Conservation (phyloP, 2,113 vertebrate species). For the Podarcis muralis region DNA sequence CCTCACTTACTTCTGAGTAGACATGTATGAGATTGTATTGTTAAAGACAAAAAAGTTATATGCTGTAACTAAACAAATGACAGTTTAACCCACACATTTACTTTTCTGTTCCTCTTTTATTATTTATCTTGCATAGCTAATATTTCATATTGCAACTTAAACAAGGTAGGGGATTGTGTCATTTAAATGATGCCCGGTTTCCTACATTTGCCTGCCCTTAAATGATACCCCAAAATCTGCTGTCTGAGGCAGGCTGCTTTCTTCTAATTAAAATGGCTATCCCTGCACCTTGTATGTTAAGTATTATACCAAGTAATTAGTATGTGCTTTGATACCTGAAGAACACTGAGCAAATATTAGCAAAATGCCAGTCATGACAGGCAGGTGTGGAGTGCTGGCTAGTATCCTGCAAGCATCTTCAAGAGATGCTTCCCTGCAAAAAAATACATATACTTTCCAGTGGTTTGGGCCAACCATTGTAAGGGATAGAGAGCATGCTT, state of each 20-base stretch:
- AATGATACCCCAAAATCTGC: neutral
- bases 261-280: neutral
- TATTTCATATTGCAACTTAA: too few relatives aligned
- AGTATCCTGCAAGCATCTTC: neutral
- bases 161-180: too few relatives aligned
- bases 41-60: too few relatives aligned
- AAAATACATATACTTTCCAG: neutral
- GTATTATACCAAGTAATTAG: neutral
- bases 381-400: too few relatives aligned
- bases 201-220: neutral
- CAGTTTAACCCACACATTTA: too few relatives aligned
- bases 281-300: too few relatives aligned
- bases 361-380: neutral
- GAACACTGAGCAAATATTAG: neutral
- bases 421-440: neutral
- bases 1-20: neutral
- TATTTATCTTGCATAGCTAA: too few relatives aligned
- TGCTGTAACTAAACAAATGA: too few relatives aligned
- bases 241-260: neutral
- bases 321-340: neutral
- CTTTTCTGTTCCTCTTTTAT: too few relatives aligned
- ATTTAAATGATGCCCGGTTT: neutral
- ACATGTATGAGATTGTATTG: neutral
- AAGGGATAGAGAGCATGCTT: neutral
- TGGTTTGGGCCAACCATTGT: neutral